Evolutionary conservation across 2,888 invertebrate species (phyloP), one percentile per base, ranked within the genome.

Genomic region (Petrolisthes manimaculis): DNA sequence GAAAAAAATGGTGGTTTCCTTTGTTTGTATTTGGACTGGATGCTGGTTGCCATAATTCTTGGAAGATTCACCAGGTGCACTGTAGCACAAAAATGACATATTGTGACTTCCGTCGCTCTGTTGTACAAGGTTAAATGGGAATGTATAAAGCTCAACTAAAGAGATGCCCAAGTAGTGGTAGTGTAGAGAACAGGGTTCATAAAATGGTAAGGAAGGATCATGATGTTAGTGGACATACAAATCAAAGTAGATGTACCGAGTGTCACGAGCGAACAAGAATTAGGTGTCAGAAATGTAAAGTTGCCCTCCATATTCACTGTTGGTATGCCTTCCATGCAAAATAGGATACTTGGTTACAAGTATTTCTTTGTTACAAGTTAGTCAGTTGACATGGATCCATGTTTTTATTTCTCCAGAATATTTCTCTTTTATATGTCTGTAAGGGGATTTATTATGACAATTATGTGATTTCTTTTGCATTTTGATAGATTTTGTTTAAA

Each of bases 11-110:
- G 61, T 51, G 69, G 24, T 82, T 61, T 6, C 4, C 12, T 69
- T 56, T 54, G 54, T 75, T 69, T 82, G 82, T 51, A 69, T 82
- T 82, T 82, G 82, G 82, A 37, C 8, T 69, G 67, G 82, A 82
- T 8, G 12, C 82, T 67, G 67, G 21, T 4, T 80, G 56, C 21
- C 56, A 56, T 21, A 80, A 80, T 80, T 54, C 56, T n/a, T 80
- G 56, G 1, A 80, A 80, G 55, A 56, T 80, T 1, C 24, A 37
- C 51, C 4, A 37, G 75, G 75, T 37, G 4, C 37, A n/a, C 37
- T 53, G 54, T 53, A 18, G 78, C 53, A 82, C 82, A 18, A 82
- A 82, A 82, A 37, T 82, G 37, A 82, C 82, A 51, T 80, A 80
- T 37, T 82, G 69, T 37, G 69, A 82, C 80, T 80, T 24, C 55